These are phyloP conservation scores for Ia io DNA, from an alignment of 2,113 vertebrate species.

Conservation along the genomic window DNA sequence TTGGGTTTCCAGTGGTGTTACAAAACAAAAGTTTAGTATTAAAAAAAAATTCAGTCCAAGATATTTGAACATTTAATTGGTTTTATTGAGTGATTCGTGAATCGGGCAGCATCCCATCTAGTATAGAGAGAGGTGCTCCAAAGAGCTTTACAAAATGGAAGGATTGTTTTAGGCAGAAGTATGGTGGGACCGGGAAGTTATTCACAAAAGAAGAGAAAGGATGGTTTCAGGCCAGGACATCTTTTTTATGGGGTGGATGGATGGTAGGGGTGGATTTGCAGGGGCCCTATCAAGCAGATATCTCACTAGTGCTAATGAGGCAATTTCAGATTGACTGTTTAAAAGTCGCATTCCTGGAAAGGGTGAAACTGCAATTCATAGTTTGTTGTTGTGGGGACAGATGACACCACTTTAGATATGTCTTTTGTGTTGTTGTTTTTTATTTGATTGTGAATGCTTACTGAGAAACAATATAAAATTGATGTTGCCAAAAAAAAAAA, in stretches of 20 bases:
- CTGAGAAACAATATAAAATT: neutral
- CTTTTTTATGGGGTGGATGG: neutral
- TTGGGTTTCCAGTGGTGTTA: neutral
- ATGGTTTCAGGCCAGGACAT: neutral
- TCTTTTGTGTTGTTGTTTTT: neutral
- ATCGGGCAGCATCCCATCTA: neutral
- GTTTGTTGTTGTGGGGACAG: neutral
- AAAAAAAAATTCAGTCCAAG: neutral
- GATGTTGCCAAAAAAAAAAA: neutral
- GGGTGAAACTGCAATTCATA: neutral
- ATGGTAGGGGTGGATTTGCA: no score
- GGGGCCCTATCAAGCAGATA: neutral
- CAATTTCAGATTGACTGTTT: neutral
- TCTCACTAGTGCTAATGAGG: neutral
- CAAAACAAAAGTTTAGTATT: neutral
- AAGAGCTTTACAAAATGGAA: neutral
- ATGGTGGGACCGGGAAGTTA: no score
- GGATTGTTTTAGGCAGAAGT: neutral
- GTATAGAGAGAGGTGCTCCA: neutral
- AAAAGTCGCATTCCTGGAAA: neutral
- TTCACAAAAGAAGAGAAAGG: neutral
- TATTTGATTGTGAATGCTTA: neutral
- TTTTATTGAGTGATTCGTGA: neutral
- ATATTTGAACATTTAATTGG: neutral
- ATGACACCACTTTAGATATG: neutral